A percentile compares a stretch with the other conserved stretches of the same genome.
phyloP scores from a whole-genome alignment of 2,888 invertebrate species.

The Apamea epomidion region DNA sequence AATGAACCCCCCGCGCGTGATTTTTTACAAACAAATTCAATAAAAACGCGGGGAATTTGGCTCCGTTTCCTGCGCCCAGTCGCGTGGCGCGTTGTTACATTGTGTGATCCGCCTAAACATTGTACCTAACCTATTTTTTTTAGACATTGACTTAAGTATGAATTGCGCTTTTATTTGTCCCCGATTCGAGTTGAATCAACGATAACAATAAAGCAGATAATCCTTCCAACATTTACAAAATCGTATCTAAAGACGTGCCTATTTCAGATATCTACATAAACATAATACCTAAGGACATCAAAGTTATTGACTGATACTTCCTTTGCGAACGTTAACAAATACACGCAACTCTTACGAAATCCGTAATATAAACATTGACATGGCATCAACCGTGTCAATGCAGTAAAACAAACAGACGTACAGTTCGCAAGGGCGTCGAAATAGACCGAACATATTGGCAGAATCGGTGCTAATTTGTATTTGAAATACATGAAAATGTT shows the following conservation, averaged over 20 bases:
- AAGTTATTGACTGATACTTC: slow-evolving; percentile 52
- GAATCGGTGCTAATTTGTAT: slow-evolving; percentile 59
- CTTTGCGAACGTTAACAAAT: slow-evolving; percentile 59
- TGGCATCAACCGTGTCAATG: slow-evolving; percentile 72
- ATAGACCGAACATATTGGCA: slow-evolving; percentile 70
- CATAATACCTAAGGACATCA: slow-evolving; percentile 33
- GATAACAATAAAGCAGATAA: slow-evolving; percentile 34
- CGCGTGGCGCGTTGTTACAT: not conserved
- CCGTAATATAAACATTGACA: slow-evolving; percentile 67
- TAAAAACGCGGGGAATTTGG: not conserved
- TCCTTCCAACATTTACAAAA: slow-evolving; percentile 20
- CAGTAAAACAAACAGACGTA: slow-evolving; percentile 72
- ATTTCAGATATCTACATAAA: slow-evolving; percentile 22
- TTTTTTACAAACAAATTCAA: not conserved
- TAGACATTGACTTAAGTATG: not conserved
- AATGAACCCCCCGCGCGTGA: not conserved
- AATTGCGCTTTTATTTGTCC: not conserved
- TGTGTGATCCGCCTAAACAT: not conserved
- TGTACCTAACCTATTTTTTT: slow-evolving; percentile 8
- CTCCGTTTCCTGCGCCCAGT: not conserved
- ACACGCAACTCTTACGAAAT: slow-evolving; percentile 71
- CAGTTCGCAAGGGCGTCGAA: slow-evolving; percentile 76
- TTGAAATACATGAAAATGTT: slow-evolving; percentile 52
- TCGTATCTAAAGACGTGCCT: slow-evolving; percentile 25
- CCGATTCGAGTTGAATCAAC: slow-evolving; percentile 32